Base-by-base conservation (phyloP, 2,113 vertebrate species). In the Plecotus auritus region DNA sequence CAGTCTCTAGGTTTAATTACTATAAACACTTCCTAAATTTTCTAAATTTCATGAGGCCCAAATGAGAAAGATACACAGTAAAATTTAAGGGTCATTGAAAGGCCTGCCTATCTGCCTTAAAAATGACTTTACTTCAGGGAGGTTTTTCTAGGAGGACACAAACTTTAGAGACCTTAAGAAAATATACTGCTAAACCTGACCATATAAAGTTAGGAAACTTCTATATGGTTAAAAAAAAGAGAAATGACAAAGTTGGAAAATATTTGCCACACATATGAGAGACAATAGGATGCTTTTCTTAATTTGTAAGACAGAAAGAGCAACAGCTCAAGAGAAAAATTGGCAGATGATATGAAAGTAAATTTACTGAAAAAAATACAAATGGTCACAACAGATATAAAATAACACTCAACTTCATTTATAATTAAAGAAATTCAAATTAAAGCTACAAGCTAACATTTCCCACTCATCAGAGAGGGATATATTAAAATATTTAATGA, bases 391-490 rank as follows among this genome's bases (percentile, higher is more conserved):
- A 51, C 18, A 49, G n/a, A 82, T 26, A 87, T 17, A 18, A 85
- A 80, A 95, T 35, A 49, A 74, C 30, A 74, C 5, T 72, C 47
- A 76, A 40, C 37, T 64, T 80, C 26, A 42, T 66, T 56, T 72
- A 88, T 49, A 93, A 91, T 77, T 42, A 80, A 93, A 87, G 45
- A 61, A 87, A 88, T 16, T 70, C 47, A 51, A 67, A 80, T 88
- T 56, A 80, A 95, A 85, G 80, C 51, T 78, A 45, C 6, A 66
- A 81, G 47, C 23, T 67, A 80, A 20, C 30, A 69, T 69, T 96
- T 91, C 7, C 45, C 20, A n/a, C 11, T 49, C 35, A 80, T 91
- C 49, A 91, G 28, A 85, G 78, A 40, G 17, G 7, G 30, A 80
- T 42, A 49, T 35, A 51, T 72, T 80, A 85, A 80, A 77, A 90